Percentiles rank a stretch among this genome's conserved stretches.
These are phyloP conservation scores for Pavo muticus DNA, from an alignment of 2,113 vertebrate species.

Conservation along the genomic window DNA sequence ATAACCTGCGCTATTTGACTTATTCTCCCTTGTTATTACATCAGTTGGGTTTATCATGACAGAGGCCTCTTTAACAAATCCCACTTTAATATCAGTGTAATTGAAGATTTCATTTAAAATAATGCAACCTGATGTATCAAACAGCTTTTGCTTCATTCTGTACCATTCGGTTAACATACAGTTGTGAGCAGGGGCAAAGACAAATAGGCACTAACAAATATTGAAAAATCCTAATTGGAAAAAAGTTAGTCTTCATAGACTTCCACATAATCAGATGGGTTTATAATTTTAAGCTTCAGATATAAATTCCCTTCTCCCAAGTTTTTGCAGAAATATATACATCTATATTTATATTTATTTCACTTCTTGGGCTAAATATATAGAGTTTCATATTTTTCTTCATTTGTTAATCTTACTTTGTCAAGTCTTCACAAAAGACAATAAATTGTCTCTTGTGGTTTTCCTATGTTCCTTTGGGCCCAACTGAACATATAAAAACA, in stretches of 20 bases:
- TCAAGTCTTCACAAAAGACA: constrained; percentile 25
- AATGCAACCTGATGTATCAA: not conserved
- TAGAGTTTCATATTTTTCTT: not conserved
- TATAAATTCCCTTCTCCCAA: not conserved
- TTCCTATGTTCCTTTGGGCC: not conserved
- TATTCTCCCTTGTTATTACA: not conserved
- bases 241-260: not conserved
- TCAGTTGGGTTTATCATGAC: not conserved
- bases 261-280: not conserved
- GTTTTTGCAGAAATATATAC: not conserved
- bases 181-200: not conserved
- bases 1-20: not conserved
- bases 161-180: not conserved
- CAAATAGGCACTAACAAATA: not conserved
- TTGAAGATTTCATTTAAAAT: not conserved
- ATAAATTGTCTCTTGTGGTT: constrained; percentile 38
- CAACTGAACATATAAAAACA: not conserved
- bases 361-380: not conserved
- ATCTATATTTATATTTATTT: not conserved
- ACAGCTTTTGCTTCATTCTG: not conserved
- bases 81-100: not conserved
- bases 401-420: constrained; percentile 39
- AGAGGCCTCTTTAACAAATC: not conserved
- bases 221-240: not conserved
- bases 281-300: not conserved